These are phyloP conservation scores for Anthopleura sola DNA, from an alignment of 64 coral and sea anemone species.

Conservation along the genomic window DNA sequence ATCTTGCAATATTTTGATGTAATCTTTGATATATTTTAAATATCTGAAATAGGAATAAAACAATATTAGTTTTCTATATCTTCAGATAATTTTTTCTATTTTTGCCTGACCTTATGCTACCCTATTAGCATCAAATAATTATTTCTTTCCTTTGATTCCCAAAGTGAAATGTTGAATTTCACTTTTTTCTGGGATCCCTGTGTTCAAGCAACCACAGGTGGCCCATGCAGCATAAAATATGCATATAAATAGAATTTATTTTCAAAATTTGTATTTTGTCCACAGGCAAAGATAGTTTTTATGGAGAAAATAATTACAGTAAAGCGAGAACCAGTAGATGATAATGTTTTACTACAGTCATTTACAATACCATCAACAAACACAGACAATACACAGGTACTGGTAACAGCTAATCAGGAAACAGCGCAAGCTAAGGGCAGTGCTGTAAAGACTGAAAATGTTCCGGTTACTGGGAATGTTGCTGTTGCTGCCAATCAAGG, in stretches of 20 bases:
- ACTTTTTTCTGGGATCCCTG: background rate
- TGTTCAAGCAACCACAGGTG: background rate
- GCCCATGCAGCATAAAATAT: background rate
- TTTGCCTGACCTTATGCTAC: background rate
- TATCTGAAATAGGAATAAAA: no score
- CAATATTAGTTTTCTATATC: no score
- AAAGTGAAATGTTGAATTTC: background rate
- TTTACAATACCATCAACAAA: constrained; percentile 19
- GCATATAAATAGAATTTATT: background rate
- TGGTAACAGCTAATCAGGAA: background rate
- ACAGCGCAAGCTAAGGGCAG: background rate
- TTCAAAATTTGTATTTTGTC: background rate
- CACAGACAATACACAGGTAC: background rate
- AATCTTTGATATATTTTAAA: no score
- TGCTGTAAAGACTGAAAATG: background rate
- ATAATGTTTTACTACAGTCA: constrained; percentile 36
- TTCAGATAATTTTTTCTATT: background rate
- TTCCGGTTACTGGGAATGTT: background rate
- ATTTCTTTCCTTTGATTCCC: background rate
- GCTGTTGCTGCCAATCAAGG: background rate
- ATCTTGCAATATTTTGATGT: no score
- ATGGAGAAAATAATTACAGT: constrained; percentile 99
- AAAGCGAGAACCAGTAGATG: constrained; percentile 93
- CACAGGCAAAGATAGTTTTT: constrained; percentile 42
- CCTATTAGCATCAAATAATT: background rate